Evolutionary conservation across 2,797 vertebrate species (phyloP).

Genomic region (Sternarchorhynchus goeldii): DNA sequence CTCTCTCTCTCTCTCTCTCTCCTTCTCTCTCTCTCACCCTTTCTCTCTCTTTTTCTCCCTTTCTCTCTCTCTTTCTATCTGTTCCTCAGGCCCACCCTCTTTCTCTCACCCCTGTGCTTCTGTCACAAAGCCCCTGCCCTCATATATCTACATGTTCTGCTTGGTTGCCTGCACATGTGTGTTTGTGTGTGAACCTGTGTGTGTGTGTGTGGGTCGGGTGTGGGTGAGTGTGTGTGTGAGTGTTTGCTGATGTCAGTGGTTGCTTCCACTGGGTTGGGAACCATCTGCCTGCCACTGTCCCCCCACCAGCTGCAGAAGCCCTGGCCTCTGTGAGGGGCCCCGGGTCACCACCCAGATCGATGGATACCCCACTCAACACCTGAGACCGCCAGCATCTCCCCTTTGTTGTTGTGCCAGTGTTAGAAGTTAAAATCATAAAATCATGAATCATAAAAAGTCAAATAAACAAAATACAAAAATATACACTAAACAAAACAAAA

Average conservation of each 20-base stretch:
- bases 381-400: background rate
- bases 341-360: conserved; percentile 19
- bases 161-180: conserved; percentile 41
- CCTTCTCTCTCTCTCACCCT: background rate
- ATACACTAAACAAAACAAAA: too few relatives aligned
- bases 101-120: conserved; percentile 22
- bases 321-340: background rate
- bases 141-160: conserved; percentile 51
- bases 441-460: too few relatives aligned
- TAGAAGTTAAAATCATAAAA: too few relatives aligned
- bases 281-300: conserved; percentile 62
- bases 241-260: conserved; percentile 48
- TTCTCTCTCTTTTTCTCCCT: background rate
- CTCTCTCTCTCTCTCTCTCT: background rate
- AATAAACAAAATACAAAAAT: too few relatives aligned
- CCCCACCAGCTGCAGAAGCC: conserved; percentile 16
- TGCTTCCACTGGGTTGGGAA: conserved; percentile 27
- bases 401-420: background rate
- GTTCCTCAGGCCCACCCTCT: conserved; percentile 15
- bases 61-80: background rate
- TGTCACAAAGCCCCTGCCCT: conserved; percentile 47
- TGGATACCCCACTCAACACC: conserved; percentile 19
- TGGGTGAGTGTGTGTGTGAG: conserved; percentile 41
- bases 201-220: conserved; percentile 22
- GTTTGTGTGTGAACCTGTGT: conserved; percentile 40